Percentiles rank a stretch among this genome's conserved stretches.
Evolutionary conservation across 2,888 invertebrate genomes (phyloP).

Genomic region (Standfussiana lucernea): DNA sequence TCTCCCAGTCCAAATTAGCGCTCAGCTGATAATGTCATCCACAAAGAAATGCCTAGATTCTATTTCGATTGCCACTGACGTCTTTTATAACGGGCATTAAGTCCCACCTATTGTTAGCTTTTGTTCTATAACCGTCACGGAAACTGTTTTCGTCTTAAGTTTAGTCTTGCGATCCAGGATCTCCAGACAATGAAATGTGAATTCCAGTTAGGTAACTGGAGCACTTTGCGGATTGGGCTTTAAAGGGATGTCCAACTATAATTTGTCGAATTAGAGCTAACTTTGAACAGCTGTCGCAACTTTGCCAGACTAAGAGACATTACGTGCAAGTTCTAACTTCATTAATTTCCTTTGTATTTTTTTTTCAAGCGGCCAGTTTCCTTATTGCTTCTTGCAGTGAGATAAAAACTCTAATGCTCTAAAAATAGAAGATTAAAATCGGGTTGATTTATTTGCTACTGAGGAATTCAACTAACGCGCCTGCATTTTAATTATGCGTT

Average conservation of each 20-base stretch:
- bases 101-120: conserved; percentile 50
- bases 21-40: conserved; percentile 32
- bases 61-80: conserved; percentile 42
- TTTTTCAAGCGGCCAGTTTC: conserved; percentile 36
- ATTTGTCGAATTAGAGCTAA: conserved; percentile 44
- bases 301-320: conserved; percentile 31
- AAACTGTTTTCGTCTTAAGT: conserved; percentile 44
- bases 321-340: conserved; percentile 36
- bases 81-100: conserved; percentile 42
- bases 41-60: conserved; percentile 45
- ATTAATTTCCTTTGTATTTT: conserved; percentile 53
- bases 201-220: conserved; percentile 41
- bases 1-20: conserved; percentile 24
- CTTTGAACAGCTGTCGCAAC: conserved; percentile 45
- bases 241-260: conserved; percentile 33
- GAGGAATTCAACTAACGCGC: conserved; percentile 26
- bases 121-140: conserved; percentile 54
- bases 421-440: conserved; percentile 48
- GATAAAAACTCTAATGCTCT: conserved; percentile 46
- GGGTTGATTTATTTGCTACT: conserved; percentile 32
- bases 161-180: conserved; percentile 37
- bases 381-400: conserved; percentile 37
- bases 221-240: conserved; percentile 35
- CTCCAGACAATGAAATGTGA: conserved; percentile 56
- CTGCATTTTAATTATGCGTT: conserved; percentile 19